These are phyloP conservation scores for human (Homo sapiens) DNA, from an alignment of 2,113 vertebrate genomes.

Conservation along the genomic window GRCh38 chr2:80561001-80561500, in stretches of 20 bases:
- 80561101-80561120: background rate
- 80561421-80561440: background rate
- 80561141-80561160: background rate
- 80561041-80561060: background rate
- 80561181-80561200: background rate
- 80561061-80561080: background rate
- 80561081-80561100: background rate
- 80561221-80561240: background rate
- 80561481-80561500: background rate
- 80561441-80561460: slow-evolving; percentile 14
- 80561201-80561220: background rate
- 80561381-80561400: background rate
- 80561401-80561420: background rate
- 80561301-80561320: background rate
- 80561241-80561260: background rate
- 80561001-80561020: background rate
- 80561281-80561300: background rate
- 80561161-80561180: background rate
- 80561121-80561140: background rate
- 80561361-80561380: background rate
- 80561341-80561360: background rate
- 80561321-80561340: background rate
- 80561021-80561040: background rate
- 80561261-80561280: slow-evolving; percentile 32
- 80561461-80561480: background rate